These are phyloP conservation scores for Aegotheles bennettii DNA, from an alignment of 2,113 vertebrate species.

Conservation along the genomic window DNA sequence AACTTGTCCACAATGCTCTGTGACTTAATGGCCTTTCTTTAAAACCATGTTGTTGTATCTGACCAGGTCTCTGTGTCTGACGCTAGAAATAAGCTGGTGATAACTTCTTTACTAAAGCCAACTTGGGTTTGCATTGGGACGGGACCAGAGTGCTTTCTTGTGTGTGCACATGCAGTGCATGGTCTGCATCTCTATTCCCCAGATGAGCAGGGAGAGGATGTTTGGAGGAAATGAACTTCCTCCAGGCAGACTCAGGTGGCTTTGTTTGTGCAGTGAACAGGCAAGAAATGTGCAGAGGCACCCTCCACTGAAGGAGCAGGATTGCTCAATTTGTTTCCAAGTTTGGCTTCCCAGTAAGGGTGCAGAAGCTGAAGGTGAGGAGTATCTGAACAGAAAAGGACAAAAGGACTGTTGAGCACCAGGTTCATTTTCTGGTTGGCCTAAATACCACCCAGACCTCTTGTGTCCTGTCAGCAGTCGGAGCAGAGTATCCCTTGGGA, in stretches of 20 bases:
- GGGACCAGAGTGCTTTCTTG: background rate
- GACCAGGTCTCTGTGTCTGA: background rate
- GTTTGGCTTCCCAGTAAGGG: background rate
- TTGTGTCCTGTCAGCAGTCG: background rate
- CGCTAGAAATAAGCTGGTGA: background rate
- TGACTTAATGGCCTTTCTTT: background rate
- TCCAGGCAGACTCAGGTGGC: background rate
- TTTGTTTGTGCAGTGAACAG: background rate
- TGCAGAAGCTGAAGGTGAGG: background rate
- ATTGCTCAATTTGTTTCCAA: background rate
- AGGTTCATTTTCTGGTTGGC: background rate
- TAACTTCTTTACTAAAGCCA: background rate
- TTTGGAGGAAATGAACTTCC: background rate
- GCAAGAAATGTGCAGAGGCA: background rate
- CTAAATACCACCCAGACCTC: background rate
- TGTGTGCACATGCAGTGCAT: too few relatives aligned
- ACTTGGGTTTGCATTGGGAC: background rate
- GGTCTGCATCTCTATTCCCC: background rate
- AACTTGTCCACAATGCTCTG: background rate
- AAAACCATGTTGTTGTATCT: background rate
- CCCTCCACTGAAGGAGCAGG: background rate
- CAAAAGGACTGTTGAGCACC: background rate
- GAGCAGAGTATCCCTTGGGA: background rate
- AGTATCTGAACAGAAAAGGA: background rate
- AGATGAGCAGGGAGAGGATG: rapidly evolving